Conservation (phyloP, 2,888 invertebrate species). For the Apotomis betuletana region DNA sequence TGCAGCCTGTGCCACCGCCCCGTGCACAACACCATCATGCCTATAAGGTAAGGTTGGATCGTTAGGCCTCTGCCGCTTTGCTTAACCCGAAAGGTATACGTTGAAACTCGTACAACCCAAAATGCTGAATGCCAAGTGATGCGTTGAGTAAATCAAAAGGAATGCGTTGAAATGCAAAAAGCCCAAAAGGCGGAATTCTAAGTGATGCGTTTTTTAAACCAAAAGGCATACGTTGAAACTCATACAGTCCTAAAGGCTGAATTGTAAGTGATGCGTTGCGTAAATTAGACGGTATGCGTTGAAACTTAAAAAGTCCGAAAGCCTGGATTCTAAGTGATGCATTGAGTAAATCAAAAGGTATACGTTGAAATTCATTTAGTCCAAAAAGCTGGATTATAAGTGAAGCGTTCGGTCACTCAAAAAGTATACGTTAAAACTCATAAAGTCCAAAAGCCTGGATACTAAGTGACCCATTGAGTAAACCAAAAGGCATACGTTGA, state of each 20-base stretch:
- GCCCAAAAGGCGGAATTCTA: not conserved
- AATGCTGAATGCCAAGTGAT: no score
- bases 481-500: no score
- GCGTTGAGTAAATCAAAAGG: not conserved
- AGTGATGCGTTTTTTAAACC: no score
- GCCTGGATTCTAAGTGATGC: not conserved
- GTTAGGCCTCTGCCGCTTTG: no score
- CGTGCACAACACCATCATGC: constrained; percentile 59
- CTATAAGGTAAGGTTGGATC: constrained; percentile 63
- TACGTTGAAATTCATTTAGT: not conserved
- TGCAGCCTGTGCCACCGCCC: constrained; percentile 96
- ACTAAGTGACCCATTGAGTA: no score
- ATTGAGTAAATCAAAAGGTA: not conserved
- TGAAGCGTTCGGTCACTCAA: no score
- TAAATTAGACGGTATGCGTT: not conserved
- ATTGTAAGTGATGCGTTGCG: no score
- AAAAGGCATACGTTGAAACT: no score
- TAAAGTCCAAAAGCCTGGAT: no score
- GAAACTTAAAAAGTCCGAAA: not conserved
- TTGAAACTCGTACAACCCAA: not conserved
- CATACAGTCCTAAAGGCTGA: no score
- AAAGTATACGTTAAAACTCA: no score
- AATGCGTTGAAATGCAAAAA: not conserved
- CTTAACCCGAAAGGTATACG: not conserved
- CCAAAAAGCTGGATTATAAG: not conserved